A percentile compares a stretch with the other conserved stretches of the same genome.
Conservation (phyloP, 2,113 vertebrate species). For the Pyrgilauda ruficollis region DNA sequence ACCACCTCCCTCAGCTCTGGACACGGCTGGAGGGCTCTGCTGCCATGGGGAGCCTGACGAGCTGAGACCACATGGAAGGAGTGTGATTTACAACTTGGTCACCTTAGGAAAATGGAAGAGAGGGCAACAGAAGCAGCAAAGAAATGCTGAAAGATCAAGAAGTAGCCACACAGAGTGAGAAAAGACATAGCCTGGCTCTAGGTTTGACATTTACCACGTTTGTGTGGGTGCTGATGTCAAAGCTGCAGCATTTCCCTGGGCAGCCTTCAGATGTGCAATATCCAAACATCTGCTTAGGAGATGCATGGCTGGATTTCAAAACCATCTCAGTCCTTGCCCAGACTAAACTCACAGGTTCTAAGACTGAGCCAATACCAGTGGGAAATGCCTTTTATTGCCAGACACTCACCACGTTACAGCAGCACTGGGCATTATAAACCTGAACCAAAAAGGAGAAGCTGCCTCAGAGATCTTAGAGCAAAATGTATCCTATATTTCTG, state of each 20-base stretch:
- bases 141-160: neutral
- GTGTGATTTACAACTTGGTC: neutral
- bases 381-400: neutral
- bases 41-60: fast-evolving
- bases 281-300: neutral
- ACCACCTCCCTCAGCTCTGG: fast-evolving
- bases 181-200: neutral
- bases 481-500: fast-evolving
- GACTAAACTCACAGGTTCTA: neutral
- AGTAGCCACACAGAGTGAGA: neutral
- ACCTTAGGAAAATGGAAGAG: neutral
- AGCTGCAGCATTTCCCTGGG: neutral
- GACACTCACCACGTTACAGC: neutral
- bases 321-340: neutral
- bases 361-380: neutral
- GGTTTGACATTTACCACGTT: neutral
- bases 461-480: neutral
- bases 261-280: neutral
- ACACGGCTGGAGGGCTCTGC: fast-evolving
- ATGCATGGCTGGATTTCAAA: fast-evolving
- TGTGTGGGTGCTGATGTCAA: neutral
- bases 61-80: fast-evolving
- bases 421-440: neutral
- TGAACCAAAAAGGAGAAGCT: neutral
- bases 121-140: neutral